Percentiles rank a stretch among this genome's conserved stretches.
phyloP scores from a whole-genome alignment of 2,888 invertebrate genomes.

The Acholoe squamosa region DNA sequence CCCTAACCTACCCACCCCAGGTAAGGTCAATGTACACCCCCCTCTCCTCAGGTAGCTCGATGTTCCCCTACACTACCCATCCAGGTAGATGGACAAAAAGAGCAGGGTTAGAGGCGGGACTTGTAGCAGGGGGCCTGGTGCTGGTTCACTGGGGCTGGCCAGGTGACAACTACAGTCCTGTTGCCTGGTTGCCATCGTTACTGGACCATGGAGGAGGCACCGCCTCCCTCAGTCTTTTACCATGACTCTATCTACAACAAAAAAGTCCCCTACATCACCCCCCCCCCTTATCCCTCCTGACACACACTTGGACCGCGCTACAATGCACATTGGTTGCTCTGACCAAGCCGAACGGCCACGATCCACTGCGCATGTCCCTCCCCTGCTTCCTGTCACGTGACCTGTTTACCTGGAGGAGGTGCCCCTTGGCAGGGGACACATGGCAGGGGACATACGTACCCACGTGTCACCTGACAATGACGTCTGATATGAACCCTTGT shows the following conservation, averaged over 20 bases:
- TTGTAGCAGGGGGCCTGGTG: too few species aligned
- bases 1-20: too few species aligned
- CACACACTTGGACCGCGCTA: background rate
- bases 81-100: conserved; percentile 4
- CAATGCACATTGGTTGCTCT: background rate
- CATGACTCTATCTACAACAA: background rate
- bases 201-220: conserved; percentile 20
- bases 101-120: background rate
- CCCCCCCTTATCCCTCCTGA: background rate
- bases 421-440: too few species aligned
- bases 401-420: background rate
- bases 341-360: background rate
- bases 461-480: background rate
- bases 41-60: too few species aligned
- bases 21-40: too few species aligned
- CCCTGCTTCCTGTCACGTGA: background rate
- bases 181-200: background rate
- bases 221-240: background rate
- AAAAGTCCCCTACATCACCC: background rate
- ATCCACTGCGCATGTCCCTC: background rate
- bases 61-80: too few species aligned
- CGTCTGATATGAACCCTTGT: too few species aligned
- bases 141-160: too few species aligned
- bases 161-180: background rate
- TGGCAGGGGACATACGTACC: background rate